Conservation (phyloP, 2,797 vertebrate genomes). For the Tinamus major region DNA sequence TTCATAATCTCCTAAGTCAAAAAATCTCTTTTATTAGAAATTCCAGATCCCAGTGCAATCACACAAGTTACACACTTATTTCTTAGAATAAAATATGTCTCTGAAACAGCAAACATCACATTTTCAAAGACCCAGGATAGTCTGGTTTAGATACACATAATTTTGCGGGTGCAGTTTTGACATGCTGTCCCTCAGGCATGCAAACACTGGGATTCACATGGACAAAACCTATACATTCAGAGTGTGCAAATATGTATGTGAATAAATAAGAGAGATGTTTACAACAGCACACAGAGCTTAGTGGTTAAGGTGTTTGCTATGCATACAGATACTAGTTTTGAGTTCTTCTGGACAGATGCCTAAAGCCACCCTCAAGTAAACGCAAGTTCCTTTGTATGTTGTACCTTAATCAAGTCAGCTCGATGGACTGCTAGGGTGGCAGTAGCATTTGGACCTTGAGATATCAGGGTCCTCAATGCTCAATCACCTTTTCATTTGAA, state of each 20-base stretch:
- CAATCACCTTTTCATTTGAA: neutral
- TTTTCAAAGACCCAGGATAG: neutral
- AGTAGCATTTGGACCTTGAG: neutral
- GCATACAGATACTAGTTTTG: neutral
- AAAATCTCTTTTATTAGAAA: neutral
- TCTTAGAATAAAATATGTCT: neutral
- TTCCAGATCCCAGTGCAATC: neutral
- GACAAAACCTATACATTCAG: neutral
- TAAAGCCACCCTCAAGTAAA: neutral
- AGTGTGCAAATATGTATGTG: neutral
- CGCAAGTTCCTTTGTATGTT: neutral
- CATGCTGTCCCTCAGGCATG: neutral
- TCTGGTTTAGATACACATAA: neutral
- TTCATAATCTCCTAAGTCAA: neutral
- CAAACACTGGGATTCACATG: neutral
- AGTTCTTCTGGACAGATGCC: neutral
- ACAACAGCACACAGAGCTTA: neutral
- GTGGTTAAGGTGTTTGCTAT: neutral
- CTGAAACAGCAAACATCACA: neutral
- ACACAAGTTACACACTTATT: neutral
- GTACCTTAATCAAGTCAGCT: neutral
- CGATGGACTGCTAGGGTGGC: neutral
- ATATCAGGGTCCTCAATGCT: neutral
- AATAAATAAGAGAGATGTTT: slow-evolving; percentile 31
- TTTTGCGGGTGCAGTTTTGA: slow-evolving; percentile 5